Percentiles rank a stretch among this genome's conserved stretches.
Evolutionary conservation across 2,888 invertebrate species (phyloP).

Genomic region (Metacarcinus magister): DNA sequence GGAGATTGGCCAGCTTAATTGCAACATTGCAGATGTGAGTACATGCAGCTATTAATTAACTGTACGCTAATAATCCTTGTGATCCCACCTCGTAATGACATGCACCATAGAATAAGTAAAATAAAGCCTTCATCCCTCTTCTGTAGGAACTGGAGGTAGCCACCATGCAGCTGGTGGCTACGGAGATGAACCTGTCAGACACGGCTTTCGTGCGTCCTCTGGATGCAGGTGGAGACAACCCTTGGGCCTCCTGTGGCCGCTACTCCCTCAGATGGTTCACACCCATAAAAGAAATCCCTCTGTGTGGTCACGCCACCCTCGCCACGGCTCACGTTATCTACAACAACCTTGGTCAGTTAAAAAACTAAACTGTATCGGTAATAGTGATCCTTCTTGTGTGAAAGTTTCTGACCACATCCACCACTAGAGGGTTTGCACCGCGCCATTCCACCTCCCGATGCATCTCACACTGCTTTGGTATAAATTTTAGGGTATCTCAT

Average conservation of each 20-base stretch:
- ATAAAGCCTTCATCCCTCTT: neutral
- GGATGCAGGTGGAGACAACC: constrained; percentile 74
- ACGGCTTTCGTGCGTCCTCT: constrained; percentile 85
- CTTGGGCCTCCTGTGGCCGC: constrained; percentile 82
- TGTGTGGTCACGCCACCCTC: constrained; percentile 87
- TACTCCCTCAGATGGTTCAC: constrained; percentile 87
- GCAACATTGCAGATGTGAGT: no score
- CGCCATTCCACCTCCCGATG: no score
- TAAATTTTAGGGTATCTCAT: no score
- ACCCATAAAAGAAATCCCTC: constrained; percentile 86
- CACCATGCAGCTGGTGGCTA: constrained; percentile 84
- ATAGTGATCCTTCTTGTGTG: neutral
- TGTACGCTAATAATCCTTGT: no score
- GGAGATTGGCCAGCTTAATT: no score
- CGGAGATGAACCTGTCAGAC: constrained; percentile 87
- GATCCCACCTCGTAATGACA: no score
- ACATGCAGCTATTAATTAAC: no score
- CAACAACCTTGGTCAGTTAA: constrained; percentile 84
- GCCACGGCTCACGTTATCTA: constrained; percentile 86
- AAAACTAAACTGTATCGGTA: neutral
- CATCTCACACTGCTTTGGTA: no score
- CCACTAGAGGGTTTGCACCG: no score
- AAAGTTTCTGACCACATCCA: no score
- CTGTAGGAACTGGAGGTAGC: neutral
- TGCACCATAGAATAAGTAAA: neutral